A percentile compares a stretch with the other conserved stretches of the same genome.
Conservation (phyloP, 1,140 invertebrate genomes). For the Nylanderia fulva region DNA sequence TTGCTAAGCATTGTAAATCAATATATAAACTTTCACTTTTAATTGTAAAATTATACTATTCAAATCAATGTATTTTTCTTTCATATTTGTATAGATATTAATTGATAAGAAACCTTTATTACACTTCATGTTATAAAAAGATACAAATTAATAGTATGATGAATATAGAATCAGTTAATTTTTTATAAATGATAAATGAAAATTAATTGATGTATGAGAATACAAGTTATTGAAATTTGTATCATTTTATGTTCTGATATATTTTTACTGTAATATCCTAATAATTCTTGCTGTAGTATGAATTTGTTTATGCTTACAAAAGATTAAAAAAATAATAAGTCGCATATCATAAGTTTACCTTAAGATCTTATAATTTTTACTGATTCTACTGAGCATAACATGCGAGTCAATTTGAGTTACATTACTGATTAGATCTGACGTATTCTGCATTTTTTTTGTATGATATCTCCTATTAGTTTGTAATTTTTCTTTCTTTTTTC, state of each 20-base stretch:
- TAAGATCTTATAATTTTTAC: neutral
- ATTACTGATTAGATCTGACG: neutral
- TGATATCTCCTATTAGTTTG: neutral
- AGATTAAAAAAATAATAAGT: neutral
- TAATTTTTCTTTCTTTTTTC: neutral
- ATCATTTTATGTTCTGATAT: slow-evolving; percentile 5
- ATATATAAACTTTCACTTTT: neutral
- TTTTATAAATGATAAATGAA: slow-evolving; percentile 2
- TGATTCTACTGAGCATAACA: neutral
- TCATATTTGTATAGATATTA: neutral
- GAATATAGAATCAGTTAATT: neutral
- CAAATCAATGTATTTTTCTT: neutral
- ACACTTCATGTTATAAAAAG: neutral
- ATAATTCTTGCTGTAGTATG: neutral
- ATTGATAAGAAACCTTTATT: neutral
- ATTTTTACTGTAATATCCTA: neutral
- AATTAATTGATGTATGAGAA: neutral
- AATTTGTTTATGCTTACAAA: neutral
- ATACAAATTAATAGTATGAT: slow-evolving; percentile 12
- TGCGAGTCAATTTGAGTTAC: neutral
- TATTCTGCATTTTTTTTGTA: neutral
- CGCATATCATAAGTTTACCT: neutral
- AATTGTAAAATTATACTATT: neutral
- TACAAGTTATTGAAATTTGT: neutral
- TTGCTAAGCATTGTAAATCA: neutral